Percentiles rank a stretch among this genome's conserved stretches.
Evolutionary conservation across 2,113 vertebrate genomes (phyloP).

Genomic region (Macquaria australasica): DNA sequence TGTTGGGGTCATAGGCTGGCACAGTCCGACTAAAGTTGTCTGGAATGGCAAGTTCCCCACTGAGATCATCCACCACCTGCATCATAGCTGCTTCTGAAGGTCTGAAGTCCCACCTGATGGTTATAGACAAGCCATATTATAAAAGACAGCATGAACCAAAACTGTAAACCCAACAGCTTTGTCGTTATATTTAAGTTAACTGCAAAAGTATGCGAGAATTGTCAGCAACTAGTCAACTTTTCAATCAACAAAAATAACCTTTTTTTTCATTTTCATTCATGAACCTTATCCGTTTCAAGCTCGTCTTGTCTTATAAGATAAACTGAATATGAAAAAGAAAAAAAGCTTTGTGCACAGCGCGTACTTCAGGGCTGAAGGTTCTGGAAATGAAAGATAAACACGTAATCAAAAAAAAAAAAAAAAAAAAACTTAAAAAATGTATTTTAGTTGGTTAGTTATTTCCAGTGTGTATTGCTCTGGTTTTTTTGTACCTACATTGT

Average conservation of each 20-base stretch:
- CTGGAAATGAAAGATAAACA: background rate
- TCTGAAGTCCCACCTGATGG: slow-evolving; percentile 93
- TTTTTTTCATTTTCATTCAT: background rate
- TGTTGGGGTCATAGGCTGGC: slow-evolving; percentile 87
- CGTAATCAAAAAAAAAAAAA: background rate
- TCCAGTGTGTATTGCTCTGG: background rate
- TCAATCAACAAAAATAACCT: background rate
- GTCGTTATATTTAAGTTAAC: background rate
- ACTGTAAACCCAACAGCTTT: background rate
- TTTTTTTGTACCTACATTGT: background rate
- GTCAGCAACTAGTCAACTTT: background rate
- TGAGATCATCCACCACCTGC: slow-evolving; percentile 88
- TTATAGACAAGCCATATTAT: background rate
- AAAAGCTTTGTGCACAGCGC: background rate
- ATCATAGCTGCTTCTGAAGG: slow-evolving; percentile 90
- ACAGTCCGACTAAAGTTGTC: slow-evolving; percentile 92
- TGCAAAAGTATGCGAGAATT: background rate
- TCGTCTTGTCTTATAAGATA: background rate
- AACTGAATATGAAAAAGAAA: background rate
- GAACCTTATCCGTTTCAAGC: background rate
- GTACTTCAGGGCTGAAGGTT: background rate
- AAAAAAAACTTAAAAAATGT: too few relatives aligned
- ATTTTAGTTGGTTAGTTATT: background rate
- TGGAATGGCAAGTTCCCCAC: slow-evolving; percentile 89
- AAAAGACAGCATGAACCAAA: background rate